Percentiles rank a stretch among this genome's conserved stretches.
Conservation (phyloP, 1,140 invertebrate species). For the Drosophila sturtevanti region DNA sequence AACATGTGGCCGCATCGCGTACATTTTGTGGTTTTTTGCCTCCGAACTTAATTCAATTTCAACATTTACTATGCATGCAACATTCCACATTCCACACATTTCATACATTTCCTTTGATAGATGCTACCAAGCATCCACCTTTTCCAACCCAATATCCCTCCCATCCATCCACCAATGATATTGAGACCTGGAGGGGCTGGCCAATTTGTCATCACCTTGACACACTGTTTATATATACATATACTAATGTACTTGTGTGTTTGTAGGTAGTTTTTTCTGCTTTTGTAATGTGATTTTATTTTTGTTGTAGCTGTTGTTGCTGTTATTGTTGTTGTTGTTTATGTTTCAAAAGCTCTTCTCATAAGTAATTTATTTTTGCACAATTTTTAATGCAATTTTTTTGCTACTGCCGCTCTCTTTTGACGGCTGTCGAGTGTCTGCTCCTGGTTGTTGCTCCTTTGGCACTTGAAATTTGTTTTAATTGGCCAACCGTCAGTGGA, state of each 20-base stretch:
- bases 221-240: neutral
- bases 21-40: constrained; percentile 54
- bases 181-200: neutral
- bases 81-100: constrained; percentile 18
- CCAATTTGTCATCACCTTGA: constrained; percentile 15
- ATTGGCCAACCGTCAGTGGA: constrained; percentile 53
- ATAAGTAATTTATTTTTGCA: constrained; percentile 11
- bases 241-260: neutral
- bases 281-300: neutral
- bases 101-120: constrained; percentile 22
- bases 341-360: neutral
- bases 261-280: neutral
- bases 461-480: constrained; percentile 48
- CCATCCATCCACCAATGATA: neutral
- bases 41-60: constrained; percentile 66
- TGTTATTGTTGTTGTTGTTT: neutral
- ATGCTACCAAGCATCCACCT: constrained; percentile 7
- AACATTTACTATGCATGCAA: constrained; percentile 58
- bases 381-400: constrained; percentile 56
- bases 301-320: neutral
- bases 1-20: constrained; percentile 33
- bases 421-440: neutral
- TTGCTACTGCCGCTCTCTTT: neutral
- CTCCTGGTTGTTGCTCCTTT: neutral
- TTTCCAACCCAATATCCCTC: neutral